Conservation (phyloP, 2,888 invertebrate species). For the Sminthurinus aureus region DNA sequence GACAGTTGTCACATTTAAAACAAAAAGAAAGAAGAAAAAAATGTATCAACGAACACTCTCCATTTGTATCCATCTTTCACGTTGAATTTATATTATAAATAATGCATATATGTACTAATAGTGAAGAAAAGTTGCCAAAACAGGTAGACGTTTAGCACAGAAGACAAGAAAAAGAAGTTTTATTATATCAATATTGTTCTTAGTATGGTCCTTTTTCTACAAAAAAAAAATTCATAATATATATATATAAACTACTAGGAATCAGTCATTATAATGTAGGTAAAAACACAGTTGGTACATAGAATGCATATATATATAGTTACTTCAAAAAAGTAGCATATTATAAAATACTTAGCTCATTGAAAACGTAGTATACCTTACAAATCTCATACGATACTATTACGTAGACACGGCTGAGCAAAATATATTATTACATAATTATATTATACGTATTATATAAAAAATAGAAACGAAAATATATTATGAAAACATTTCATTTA, state of each 20-base stretch:
- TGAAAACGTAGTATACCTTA: background rate
- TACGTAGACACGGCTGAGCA: background rate
- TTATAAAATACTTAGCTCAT: background rate
- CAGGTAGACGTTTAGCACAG: conserved; percentile 1
- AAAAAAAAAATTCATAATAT: no score
- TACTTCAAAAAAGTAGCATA: background rate
- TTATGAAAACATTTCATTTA: background rate
- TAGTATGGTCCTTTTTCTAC: no score
- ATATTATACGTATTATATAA: background rate
- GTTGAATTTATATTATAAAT: no score
- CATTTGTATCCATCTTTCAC: conserved; percentile 18
- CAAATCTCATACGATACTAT: background rate
- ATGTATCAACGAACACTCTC: conserved; percentile 25
- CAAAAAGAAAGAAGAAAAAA: background rate
- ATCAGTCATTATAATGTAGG: no score
- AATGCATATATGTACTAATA: background rate
- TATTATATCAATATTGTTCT: no score
- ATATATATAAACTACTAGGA: no score
- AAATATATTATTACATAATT: background rate
- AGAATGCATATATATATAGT: no score
- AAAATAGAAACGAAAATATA: background rate
- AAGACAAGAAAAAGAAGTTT: background rate
- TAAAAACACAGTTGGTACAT: no score
- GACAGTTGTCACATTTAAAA: background rate
- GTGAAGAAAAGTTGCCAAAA: conserved; percentile 27